phyloP scores from a whole-genome alignment of 2,888 invertebrate species.

The Melanostoma scalare region DNA sequence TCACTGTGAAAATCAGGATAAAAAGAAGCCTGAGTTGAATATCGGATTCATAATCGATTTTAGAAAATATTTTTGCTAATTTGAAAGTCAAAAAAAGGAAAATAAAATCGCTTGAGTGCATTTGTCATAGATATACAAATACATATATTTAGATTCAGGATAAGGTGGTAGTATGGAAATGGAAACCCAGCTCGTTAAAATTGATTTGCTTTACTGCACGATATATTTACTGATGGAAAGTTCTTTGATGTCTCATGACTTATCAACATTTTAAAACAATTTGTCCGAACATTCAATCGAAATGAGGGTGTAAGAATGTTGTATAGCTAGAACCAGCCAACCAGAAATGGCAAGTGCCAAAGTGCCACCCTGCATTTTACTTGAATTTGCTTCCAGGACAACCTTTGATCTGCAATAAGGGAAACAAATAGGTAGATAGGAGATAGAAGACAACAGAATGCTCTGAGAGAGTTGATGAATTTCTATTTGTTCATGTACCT shows the following conservation, averaged over 20 bases:
- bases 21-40: slow-evolving; percentile 39
- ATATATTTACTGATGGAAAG: neutral
- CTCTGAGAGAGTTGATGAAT: no score
- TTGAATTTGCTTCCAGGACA: slow-evolving; percentile 50
- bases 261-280: slow-evolving; percentile 23
- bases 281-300: slow-evolving; percentile 19
- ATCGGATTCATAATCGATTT: slow-evolving; percentile 67
- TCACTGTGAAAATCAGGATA: slow-evolving; percentile 24
- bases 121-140: slow-evolving; percentile 2
- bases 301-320: slow-evolving; percentile 8
- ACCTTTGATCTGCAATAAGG: slow-evolving; percentile 58
- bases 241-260: slow-evolving; percentile 26
- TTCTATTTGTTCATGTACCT: no score
- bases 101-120: neutral
- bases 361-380: slow-evolving; percentile 31
- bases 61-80: slow-evolving; percentile 38
- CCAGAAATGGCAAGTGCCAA: slow-evolving; percentile 37
- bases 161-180: no score
- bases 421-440: neutral
- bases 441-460: no score
- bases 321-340: slow-evolving; percentile 53
- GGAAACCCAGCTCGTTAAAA: slow-evolving; percentile 48
- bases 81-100: slow-evolving; percentile 26
- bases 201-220: slow-evolving; percentile 23
- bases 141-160: no score